Conservation (phyloP, 2,113 vertebrate species). For the Pyxicephalus adspersus region DNA sequence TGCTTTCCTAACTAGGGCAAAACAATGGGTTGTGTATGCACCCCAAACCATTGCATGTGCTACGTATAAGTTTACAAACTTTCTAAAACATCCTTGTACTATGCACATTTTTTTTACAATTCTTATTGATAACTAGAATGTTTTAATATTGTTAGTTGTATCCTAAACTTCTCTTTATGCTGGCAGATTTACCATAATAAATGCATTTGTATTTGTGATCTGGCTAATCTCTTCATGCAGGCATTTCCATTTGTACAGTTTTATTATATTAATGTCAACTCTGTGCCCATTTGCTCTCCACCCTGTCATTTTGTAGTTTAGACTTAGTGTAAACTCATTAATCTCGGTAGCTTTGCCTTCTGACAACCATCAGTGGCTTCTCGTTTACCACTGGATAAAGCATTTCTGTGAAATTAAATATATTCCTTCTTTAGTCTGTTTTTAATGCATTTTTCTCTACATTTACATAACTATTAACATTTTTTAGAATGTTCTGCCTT, state of each 20-base stretch:
- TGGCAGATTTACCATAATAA: constrained; percentile 10
- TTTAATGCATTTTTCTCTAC: constrained; percentile 32
- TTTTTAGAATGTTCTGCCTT: background rate
- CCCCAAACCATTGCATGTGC: too few species aligned
- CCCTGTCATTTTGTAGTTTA: constrained; percentile 34
- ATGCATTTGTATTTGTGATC: background rate
- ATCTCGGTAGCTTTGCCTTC: constrained; percentile 12
- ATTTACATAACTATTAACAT: constrained; percentile 36
- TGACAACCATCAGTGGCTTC: background rate
- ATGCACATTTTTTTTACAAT: too few species aligned
- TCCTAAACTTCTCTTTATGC: background rate
- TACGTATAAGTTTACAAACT: too few species aligned
- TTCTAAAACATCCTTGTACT: too few species aligned
- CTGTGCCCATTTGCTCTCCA: constrained; percentile 4
- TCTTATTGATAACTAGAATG: too few species aligned
- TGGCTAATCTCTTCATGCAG: constrained; percentile 3
- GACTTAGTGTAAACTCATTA: constrained; percentile 35
- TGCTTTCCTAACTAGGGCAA: too few species aligned
- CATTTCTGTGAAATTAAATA: constrained; percentile 26
- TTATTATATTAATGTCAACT: background rate
- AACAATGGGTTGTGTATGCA: too few species aligned
- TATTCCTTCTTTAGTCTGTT: constrained; percentile 3
- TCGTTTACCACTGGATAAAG: constrained; percentile 11
- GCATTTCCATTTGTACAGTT: constrained; percentile 1
- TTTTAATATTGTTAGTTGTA: background rate